Evolutionary conservation across 1,140 invertebrate species (phyloP), one percentile per base, ranked within the genome.

Genomic region (roundworm (Caenorhabditis elegans)): DNA sequence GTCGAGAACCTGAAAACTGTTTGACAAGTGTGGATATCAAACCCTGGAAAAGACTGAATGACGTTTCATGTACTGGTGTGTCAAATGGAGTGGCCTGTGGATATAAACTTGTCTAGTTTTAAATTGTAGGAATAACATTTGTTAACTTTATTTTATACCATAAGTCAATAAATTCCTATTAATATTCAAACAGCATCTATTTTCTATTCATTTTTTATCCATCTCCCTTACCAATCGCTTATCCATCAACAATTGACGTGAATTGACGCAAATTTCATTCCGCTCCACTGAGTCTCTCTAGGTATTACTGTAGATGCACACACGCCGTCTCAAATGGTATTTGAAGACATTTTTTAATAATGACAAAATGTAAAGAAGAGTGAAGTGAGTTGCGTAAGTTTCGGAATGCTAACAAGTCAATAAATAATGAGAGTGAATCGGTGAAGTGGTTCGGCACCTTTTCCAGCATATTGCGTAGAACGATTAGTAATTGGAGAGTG

Each of bases 401-500:
- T 36, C 60, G 60, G 34, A 70, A 39, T 39, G 31, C 34, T 70
- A 11, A 70, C 60, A 70, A 70, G 60, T 70, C 60, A 43, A 36
- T 22, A 1, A 8, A 5, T 70, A 70, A 70, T 70, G 34, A 43
- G 60, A 31, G 34, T 19, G 28, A 19, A 22, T 8, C 39, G 5
- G 34, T 10, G 19, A 39, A 70, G 60, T 60, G 60, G 60, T 39
- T 70, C 60, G 60, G 60, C 60, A 70, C 60, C 34, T 70, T 70
- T 70, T 5, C 13, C 22, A 15, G n/a, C 13, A 6, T 31, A 36
- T 70, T 70, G 60, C 60, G 60, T 24, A 10, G 8, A 22, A 8
- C 60, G 60, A 70, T 70, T 70, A 70, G 60, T 70, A 70, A 70
- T 70, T 70, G 60, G 60, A 70, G 60, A 70, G 60, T 70, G 60